These are phyloP conservation scores for Pachypsylla venusta DNA, from an alignment of 1,140 invertebrate genomes.

Conservation along the genomic window DNA sequence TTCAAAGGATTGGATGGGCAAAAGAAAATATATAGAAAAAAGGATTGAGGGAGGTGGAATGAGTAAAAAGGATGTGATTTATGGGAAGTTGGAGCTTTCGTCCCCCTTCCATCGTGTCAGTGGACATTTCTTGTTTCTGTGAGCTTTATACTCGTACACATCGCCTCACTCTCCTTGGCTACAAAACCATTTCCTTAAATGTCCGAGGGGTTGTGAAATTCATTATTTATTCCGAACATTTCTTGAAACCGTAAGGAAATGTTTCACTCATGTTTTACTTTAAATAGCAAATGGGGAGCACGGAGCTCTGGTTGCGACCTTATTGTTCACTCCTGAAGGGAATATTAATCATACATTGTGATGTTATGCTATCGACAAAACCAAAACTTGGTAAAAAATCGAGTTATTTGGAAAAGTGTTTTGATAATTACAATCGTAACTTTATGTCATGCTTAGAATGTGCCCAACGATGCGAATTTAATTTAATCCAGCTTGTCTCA, in stretches of 20 bases:
- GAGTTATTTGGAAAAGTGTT: too few relatives aligned
- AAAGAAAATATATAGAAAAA: neutral
- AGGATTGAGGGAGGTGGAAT: neutral
- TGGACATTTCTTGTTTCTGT: conserved; percentile 8
- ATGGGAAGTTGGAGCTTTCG: neutral
- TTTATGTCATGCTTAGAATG: too few relatives aligned
- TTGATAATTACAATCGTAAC: too few relatives aligned
- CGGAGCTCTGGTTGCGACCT: too few relatives aligned
- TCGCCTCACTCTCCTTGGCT: conserved; percentile 1
- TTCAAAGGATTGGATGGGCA: conserved; percentile 4
- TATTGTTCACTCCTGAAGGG: too few relatives aligned
- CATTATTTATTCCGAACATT: conserved; percentile 2
- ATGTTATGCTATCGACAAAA: too few relatives aligned
- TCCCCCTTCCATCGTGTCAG: neutral
- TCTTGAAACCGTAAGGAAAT: conserved; percentile 3
- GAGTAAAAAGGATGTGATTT: conserved; percentile 7
- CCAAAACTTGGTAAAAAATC: too few relatives aligned
- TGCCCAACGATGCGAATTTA: too few relatives aligned
- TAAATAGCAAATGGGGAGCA: too few relatives aligned
- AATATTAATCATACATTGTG: too few relatives aligned
- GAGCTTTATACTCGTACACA: neutral
- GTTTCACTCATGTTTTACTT: neutral
- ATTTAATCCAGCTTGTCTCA: too few relatives aligned
- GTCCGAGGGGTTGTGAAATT: neutral
- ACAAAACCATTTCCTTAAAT: conserved; percentile 8